These are phyloP conservation scores for Phoxinus dragarum DNA, from an alignment of 2,797 vertebrate species.

Conservation along the genomic window DNA sequence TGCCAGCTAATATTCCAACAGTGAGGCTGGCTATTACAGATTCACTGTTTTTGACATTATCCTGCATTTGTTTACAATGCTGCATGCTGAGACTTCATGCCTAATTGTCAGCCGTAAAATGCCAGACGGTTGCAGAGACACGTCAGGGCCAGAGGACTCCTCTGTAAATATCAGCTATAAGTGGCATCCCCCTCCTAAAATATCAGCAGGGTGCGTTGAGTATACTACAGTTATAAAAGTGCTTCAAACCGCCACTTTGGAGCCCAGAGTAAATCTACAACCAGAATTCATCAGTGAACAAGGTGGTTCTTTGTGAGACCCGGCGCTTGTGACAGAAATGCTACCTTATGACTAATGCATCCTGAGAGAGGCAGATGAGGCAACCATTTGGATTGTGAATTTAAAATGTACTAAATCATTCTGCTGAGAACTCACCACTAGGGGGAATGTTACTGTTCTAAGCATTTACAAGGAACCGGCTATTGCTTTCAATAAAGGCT, in stretches of 20 bases:
- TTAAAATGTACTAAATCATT: constrained; percentile 38
- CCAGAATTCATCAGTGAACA: constrained; percentile 46
- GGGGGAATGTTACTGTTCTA: constrained; percentile 26
- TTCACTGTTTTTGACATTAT: constrained; percentile 67
- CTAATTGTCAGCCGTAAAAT: constrained; percentile 71
- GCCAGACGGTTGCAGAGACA: constrained; percentile 60
- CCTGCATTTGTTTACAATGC: constrained; percentile 62
- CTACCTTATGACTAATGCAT: constrained; percentile 44
- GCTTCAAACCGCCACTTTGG: constrained; percentile 22
- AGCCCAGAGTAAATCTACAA: constrained; percentile 48
- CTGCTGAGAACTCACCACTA: constrained; percentile 27
- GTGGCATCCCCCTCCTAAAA: constrained; percentile 20
- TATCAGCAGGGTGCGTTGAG: constrained; percentile 4
- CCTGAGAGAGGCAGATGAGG: constrained; percentile 16
- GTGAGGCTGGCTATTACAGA: constrained; percentile 60
- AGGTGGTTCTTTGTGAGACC: constrained; percentile 23
- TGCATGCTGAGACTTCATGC: constrained; percentile 50
- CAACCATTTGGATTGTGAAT: constrained; percentile 43
- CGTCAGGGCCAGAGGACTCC: constrained; percentile 40
- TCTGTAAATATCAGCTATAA: constrained; percentile 51
- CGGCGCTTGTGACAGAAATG: constrained; percentile 25
- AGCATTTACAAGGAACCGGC: constrained; percentile 37
- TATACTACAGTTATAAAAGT: neutral
- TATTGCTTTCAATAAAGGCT: constrained; percentile 41
- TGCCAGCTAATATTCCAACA: constrained; percentile 36